Percentiles rank a stretch among this genome's conserved stretches.
Evolutionary conservation across 2,888 invertebrate species (phyloP).

Genomic region (Drosophila longiperda): DNA sequence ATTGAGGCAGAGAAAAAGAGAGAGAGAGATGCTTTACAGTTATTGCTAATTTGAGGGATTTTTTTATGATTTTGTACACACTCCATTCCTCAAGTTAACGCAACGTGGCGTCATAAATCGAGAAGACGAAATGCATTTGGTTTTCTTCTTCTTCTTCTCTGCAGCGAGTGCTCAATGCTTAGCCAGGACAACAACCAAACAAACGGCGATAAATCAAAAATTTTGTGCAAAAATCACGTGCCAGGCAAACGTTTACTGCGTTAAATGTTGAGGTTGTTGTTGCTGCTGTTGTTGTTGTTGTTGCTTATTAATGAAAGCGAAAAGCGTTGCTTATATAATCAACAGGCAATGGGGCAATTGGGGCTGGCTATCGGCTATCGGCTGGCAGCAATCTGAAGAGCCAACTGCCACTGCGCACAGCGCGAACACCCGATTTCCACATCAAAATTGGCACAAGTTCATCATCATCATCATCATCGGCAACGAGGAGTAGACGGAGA

Average conservation of each 20-base stretch:
- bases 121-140: slow-evolving; percentile 1
- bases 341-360: slow-evolving; percentile 13
- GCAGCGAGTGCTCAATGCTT: slow-evolving; percentile 33
- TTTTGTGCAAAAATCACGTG: slow-evolving; percentile 69
- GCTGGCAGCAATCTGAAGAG: slow-evolving; percentile 49
- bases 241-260: slow-evolving; percentile 55
- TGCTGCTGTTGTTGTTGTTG: slow-evolving; percentile 23
- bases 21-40: slow-evolving; percentile 49
- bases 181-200: slow-evolving; percentile 61
- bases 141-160: too few relatives aligned
- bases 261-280: slow-evolving; percentile 4
- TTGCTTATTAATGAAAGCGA: slow-evolving; percentile 74
- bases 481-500: not conserved
- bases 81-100: slow-evolving; percentile 79
- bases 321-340: slow-evolving; percentile 66
- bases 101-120: slow-evolving; percentile 68
- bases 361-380: slow-evolving; percentile 52
- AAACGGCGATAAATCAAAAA: slow-evolving; percentile 69
- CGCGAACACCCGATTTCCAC: slow-evolving; percentile 42
- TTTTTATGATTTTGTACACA: slow-evolving; percentile 75
- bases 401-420: slow-evolving; percentile 72
- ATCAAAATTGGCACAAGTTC: slow-evolving; percentile 77
- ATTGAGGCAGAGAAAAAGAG: not conserved
- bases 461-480: slow-evolving; percentile 51
- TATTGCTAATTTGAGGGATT: slow-evolving; percentile 70